Conservation (phyloP, 1,140 invertebrate species). For the Heliconius himera region DNA sequence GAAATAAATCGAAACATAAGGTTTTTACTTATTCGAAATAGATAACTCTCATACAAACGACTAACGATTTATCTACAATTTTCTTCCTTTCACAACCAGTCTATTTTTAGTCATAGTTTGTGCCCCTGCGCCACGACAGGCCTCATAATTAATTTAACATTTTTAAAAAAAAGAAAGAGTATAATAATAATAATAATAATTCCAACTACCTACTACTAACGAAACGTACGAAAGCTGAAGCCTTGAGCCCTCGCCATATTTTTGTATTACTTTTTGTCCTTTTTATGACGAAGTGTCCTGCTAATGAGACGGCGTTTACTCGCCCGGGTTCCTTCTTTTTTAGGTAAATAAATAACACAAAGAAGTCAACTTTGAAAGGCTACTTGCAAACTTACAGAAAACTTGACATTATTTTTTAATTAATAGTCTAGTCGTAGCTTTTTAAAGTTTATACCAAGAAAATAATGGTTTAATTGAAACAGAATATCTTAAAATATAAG, state of each 20-base stretch:
- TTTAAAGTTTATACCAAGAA: not conserved
- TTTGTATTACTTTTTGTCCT: constrained; percentile 21
- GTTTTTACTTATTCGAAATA: no score
- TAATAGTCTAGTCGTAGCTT: not conserved
- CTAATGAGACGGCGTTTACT: constrained; percentile 26
- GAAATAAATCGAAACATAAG: no score
- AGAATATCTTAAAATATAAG: not conserved
- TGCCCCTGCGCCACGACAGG: no score
- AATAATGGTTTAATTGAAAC: no score
- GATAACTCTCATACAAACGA: no score
- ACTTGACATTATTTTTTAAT: not conserved
- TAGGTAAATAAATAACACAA: not conserved
- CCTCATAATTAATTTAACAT: no score
- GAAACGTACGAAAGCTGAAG: not conserved
- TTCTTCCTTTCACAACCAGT: no score
- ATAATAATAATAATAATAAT: no score
- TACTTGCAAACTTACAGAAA: not conserved
- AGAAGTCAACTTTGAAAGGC: not conserved
- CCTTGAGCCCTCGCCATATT: constrained; percentile 10
- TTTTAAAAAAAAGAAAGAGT: no score
- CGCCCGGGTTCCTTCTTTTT: not conserved
- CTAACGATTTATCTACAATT: no score
- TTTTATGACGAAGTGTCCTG: constrained; percentile 25
- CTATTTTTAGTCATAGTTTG: no score
- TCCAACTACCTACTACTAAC: not conserved